Percentiles rank a stretch among this genome's conserved stretches.
phyloP scores from a whole-genome alignment of 2,888 invertebrate species.

The Drosophila mimica region DNA sequence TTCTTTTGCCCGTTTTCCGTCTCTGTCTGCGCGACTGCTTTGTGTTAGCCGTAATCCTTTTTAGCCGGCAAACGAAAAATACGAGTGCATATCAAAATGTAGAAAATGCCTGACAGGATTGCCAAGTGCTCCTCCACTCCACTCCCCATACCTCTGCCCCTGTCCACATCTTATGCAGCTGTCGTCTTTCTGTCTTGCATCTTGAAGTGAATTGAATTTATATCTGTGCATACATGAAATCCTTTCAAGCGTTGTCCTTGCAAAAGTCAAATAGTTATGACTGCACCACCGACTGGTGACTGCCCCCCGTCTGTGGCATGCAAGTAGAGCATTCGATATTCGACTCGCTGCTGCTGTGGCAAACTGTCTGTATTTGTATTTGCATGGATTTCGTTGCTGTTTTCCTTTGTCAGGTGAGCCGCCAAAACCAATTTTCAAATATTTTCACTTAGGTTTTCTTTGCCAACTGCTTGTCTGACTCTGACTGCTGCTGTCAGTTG shows the following conservation, averaged over 20 bases:
- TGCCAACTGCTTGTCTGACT: conserved; percentile 23
- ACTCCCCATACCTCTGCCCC: too few relatives aligned
- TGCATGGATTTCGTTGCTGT: conserved; percentile 57
- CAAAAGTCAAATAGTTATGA: conserved; percentile 57
- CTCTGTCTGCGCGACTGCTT: conserved; percentile 61
- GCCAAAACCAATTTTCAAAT: conserved; percentile 83
- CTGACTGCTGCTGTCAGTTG: conserved; percentile 44
- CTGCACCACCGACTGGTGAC: not conserved
- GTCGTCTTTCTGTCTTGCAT: conserved; percentile 68
- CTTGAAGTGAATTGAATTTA: conserved; percentile 78
- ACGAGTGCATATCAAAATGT: conserved; percentile 74
- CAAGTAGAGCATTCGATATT: conserved; percentile 27
- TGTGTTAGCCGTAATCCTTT: conserved; percentile 80
- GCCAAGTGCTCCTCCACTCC: conserved; percentile 33
- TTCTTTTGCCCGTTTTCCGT: conserved; percentile 30
- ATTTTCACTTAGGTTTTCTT: conserved; percentile 77
- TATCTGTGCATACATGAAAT: conserved; percentile 55
- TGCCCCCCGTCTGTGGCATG: not conserved
- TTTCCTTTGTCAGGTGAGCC: conserved; percentile 79
- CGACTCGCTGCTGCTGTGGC: conserved; percentile 7
- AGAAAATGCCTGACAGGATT: conserved; percentile 78
- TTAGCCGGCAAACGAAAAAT: conserved; percentile 65
- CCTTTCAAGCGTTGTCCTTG: conserved; percentile 30
- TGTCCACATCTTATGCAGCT: conserved; percentile 18
- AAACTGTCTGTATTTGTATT: conserved; percentile 34